Evolutionary conservation across 1,140 invertebrate genomes (phyloP).

Genomic region (Bicyclus anynana): DNA sequence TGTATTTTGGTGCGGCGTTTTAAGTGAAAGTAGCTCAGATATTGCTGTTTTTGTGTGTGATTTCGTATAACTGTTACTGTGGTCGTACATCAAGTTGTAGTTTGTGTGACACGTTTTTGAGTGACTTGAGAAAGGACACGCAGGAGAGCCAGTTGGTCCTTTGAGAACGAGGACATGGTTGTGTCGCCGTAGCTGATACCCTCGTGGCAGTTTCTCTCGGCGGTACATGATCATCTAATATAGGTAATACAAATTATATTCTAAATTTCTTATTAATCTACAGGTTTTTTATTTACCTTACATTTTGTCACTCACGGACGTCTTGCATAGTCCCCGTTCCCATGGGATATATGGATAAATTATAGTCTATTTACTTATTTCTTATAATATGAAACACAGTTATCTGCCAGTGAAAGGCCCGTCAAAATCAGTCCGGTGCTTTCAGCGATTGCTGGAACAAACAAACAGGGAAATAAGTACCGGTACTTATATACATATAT

Average conservation of each 20-base stretch:
- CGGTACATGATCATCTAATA: constrained; percentile 28
- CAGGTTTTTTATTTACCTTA: too few species aligned
- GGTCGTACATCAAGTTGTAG: constrained; percentile 26
- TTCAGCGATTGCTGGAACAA: too few species aligned
- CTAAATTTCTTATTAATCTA: too few species aligned
- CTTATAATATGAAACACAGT: too few species aligned
- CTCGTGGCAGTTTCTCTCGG: constrained; percentile 15
- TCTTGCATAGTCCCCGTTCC: too few species aligned
- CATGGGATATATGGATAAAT: too few species aligned
- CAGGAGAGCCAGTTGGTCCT: constrained; percentile 11
- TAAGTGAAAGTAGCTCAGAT: constrained; percentile 62
- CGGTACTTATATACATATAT: too few species aligned
- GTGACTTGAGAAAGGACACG: constrained; percentile 13
- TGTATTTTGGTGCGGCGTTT: constrained; percentile 50
- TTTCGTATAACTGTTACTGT: constrained; percentile 38
- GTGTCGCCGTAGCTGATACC: not conserved
- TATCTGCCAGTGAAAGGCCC: too few species aligned
- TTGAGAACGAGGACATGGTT: constrained; percentile 2
- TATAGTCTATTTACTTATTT: too few species aligned
- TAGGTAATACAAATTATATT: constrained; percentile 21
- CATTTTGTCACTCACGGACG: too few species aligned
- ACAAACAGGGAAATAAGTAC: too few species aligned
- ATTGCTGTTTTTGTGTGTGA: constrained; percentile 36
- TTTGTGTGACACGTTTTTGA: constrained; percentile 18
- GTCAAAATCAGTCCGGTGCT: too few species aligned